Conservation (phyloP, 2,113 vertebrate species). For the Camelus dromedarius region DNA sequence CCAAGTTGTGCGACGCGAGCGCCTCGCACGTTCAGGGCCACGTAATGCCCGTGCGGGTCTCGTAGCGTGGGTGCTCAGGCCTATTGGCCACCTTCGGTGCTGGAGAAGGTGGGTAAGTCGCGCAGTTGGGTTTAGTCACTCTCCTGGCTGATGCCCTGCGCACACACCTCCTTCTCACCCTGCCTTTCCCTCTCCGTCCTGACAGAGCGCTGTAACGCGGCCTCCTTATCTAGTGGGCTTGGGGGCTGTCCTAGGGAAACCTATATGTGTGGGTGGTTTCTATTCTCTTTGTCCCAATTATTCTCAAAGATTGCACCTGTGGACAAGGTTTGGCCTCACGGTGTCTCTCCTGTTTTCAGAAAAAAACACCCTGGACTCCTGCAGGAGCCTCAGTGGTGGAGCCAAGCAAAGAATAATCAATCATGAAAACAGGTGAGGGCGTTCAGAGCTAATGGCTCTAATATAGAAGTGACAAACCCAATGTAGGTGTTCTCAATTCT, state of each 20-base stretch:
- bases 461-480: not conserved
- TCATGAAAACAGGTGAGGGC: not conserved
- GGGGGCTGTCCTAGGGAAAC: not conserved
- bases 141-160: rapidly evolving
- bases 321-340: not conserved
- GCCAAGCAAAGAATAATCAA: not conserved
- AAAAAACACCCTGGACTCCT: not conserved
- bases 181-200: no score
- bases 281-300: not conserved
- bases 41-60: rapidly evolving
- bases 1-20: rapidly evolving
- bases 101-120: not conserved
- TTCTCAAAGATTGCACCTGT: not conserved
- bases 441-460: not conserved
- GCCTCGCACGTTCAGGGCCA: rapidly evolving
- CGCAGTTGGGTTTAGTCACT: rapidly evolving
- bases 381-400: not conserved
- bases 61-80: rapidly evolving
- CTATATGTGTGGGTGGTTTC: not conserved
- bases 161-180: no score
- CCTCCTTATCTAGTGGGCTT: no score
- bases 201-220: not conserved
- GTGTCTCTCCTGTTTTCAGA: not conserved
- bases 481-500: not conserved
- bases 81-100: rapidly evolving